Base-by-base conservation (phyloP, 2,113 vertebrate species). In the Ciconia stormi region DNA sequence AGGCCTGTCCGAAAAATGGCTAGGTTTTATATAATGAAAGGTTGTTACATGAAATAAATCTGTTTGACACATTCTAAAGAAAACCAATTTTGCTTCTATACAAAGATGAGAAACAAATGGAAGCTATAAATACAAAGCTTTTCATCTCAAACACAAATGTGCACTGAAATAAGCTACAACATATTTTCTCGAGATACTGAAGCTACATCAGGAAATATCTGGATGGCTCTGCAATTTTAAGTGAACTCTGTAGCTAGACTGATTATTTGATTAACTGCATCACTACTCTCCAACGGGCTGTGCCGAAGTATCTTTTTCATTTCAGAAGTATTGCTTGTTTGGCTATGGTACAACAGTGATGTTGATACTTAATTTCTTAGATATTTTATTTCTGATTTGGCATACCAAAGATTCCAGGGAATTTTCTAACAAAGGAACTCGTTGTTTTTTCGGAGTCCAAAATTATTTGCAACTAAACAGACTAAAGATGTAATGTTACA, bases 251-350 rank as follows among this genome's bases (percentile, higher is more conserved):
- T 32, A 91, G 74, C 73, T 22, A 58, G 16, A 79, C 69, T 62
- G 74, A 69, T 95, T 84, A 92, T 84, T 84, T 84, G 80, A 94
- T 97, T 96, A 91, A 91, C 73, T 76, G 88, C 93, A 90, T 50
- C 78, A 16, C 49, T 87, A 42, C 36, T 47, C 32, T 76, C 23
- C 84, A 91, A 79, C 0, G 25, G 53, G 53, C 56, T 69, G 50
- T 93, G 63, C 6, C 2, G 2, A 65, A 91, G 34, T 61, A 59
- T 40, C 69, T 69, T 82, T 90, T 87, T 56, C 30, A 92, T 88
- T 93, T 80, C 78, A 90, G 70, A 91, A 91, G 9, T 70, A 69
- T 19, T 23, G 21, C 56, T 87, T 87, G 17, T 49, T 87, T 78
- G 65, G 83, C 47, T 56, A 6, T 9, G 22, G 55, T 61, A 76